A percentile compares a stretch with the other conserved stretches of the same genome.
Conservation (phyloP, 2,888 invertebrate genomes). For the Smittia sp. region DNA sequence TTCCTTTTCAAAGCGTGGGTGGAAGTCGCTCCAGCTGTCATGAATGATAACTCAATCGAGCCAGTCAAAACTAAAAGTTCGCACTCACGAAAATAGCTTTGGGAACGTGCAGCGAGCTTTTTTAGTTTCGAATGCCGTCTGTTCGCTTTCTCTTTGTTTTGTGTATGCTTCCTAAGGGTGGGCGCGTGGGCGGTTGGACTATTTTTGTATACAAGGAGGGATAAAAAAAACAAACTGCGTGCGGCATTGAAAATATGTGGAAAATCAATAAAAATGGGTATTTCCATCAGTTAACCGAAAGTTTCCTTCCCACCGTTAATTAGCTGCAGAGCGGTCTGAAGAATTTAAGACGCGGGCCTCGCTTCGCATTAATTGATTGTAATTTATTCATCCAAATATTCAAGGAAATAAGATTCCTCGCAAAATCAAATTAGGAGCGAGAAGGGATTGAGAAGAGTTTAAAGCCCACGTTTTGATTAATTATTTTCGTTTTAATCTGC, state of each 20-base stretch:
- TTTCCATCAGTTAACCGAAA: slow-evolving; percentile 24
- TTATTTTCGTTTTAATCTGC: slow-evolving; percentile 21
- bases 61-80: not conserved
- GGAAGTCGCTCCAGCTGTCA: not conserved
- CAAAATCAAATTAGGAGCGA: not conserved
- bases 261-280: slow-evolving; percentile 41
- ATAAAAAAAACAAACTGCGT: slow-evolving; percentile 40
- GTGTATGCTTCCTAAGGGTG: slow-evolving; percentile 7
- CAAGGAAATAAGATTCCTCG: not conserved
- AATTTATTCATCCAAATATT: no score
- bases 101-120: slow-evolving; percentile 35
- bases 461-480: slow-evolving; percentile 11
- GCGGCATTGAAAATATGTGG: slow-evolving; percentile 41
- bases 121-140: not conserved
- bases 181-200: slow-evolving; percentile 13
- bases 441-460: slow-evolving; percentile 5
- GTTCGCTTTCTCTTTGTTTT: slow-evolving; percentile 14
- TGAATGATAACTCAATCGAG: not conserved
- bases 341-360: not conserved
- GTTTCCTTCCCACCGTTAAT: not conserved
- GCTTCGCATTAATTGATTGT: not conserved
- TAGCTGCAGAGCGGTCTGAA: slow-evolving; percentile 5
- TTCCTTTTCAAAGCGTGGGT: not conserved
- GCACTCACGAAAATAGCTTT: slow-evolving; percentile 20
- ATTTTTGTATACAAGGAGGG: slow-evolving; percentile 15